Evolutionary conservation across 2,888 invertebrate genomes (phyloP), one percentile per base, ranked within the genome.

Genomic region (Pyrgus malvae): DNA sequence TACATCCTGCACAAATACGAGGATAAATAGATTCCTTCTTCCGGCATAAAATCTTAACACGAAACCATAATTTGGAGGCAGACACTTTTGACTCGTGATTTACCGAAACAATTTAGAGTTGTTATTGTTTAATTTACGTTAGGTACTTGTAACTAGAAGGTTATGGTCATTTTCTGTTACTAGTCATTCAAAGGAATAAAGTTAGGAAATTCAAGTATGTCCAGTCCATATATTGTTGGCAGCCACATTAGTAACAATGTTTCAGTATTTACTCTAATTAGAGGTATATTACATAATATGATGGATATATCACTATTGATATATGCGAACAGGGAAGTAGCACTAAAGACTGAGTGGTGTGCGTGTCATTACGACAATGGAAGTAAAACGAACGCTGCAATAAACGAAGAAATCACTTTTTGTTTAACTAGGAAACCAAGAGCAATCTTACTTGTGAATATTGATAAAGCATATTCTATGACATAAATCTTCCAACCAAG

Each of bases 291-390:
- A n/a, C n/a, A n/a, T n/a, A n/a, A n/a, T n/a, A n/a, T n/a, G n/a
- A n/a, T n/a, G n/a, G n/a, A n/a, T n/a, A n/a, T n/a, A n/a, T n/a
- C n/a, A n/a, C n/a, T n/a, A n/a, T n/a, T n/a, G n/a, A n/a, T n/a
- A n/a, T n/a, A n/a, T n/a, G n/a, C 23, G 40, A 50, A 50, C 16
- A 21, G 41, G 49, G 49, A 50, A 50, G 41, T 40, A 7, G 37
- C 16, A 41, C 14, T 11, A 11, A 7, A 38, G 38, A n/a, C n/a
- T 23, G 29, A 23, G 41, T 23, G 14, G 42, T 25, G 35, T 50
- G 50, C 50, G 50, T 42, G 42, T 23, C 35, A 50, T 11, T 48
- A 48, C 41, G 23, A 42, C 25, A 25, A 42, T 23, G 50, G 35
- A 42, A 50, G 42, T 50, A 12, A 42, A 35, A 35, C 21, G 25